Conservation (phyloP, 2,113 vertebrate genomes). For the Salvelinus fontinalis region DNA sequence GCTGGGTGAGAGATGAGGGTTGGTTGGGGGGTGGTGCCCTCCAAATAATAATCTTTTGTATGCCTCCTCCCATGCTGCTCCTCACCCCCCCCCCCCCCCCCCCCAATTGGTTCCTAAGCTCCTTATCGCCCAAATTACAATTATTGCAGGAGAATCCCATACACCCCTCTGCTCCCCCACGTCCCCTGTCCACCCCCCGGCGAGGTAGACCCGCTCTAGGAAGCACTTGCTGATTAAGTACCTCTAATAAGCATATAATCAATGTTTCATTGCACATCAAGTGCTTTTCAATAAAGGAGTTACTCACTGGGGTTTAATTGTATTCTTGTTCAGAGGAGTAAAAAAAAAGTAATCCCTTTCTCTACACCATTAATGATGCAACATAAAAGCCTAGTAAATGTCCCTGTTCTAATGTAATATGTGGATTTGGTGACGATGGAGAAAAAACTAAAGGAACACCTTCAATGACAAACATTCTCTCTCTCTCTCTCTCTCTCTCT, state of each 20-base stretch:
- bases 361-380: constrained; percentile 31
- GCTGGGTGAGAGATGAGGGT: constrained; percentile 15
- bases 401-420: constrained; percentile 34
- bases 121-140: constrained; percentile 71
- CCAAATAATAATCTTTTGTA: constrained; percentile 70
- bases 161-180: neutral
- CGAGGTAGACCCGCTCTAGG: constrained; percentile 34
- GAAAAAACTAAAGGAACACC: constrained; percentile 42
- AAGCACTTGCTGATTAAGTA: constrained; percentile 56
- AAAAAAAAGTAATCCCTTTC: constrained; percentile 36
- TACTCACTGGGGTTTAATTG: constrained; percentile 45
- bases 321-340: constrained; percentile 39
- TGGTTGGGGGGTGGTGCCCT: constrained; percentile 32
- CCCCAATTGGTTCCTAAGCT: constrained; percentile 59
- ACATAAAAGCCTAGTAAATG: constrained; percentile 40
- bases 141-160: constrained; percentile 56
- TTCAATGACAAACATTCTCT: constrained; percentile 38
- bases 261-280: constrained; percentile 58
- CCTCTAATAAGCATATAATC: constrained; percentile 61
- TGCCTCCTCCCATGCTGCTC: constrained; percentile 63
- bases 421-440: neutral
- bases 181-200: neutral
- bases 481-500: constrained; percentile 5
- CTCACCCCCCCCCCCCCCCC: constrained; percentile 54
- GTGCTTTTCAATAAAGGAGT: constrained; percentile 50